A percentile compares a stretch with the other conserved stretches of the same genome.
Conservation (phyloP, 2,797 vertebrate species). For the Synaphobranchus kaupii region DNA sequence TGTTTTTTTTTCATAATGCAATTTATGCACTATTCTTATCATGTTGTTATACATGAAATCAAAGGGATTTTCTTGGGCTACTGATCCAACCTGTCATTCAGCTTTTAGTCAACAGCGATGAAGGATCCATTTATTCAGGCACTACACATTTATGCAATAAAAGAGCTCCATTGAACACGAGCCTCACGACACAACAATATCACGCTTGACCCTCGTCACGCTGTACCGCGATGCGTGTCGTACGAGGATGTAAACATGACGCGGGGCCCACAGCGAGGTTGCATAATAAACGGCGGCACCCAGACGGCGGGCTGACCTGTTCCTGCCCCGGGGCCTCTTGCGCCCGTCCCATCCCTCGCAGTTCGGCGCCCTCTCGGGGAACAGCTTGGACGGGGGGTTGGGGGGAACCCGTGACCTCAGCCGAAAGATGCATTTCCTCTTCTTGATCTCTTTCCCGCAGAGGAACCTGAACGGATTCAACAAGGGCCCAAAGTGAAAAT, state of each 20-base stretch:
- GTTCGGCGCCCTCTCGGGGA: conserved; percentile 78
- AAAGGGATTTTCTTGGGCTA: neutral
- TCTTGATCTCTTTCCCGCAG: conserved; percentile 95
- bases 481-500: conserved; percentile 9
- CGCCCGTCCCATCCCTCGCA: conserved; percentile 68
- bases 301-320: conserved; percentile 63
- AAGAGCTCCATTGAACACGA: neutral
- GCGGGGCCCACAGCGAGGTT: neutral
- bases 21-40: neutral
- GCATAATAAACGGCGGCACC: neutral
- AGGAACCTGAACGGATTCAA: conserved; percentile 78
- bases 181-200: neutral
- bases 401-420: conserved; percentile 90
- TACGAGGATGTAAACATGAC: neutral
- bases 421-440: conserved; percentile 97
- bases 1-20: neutral
- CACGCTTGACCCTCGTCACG: neutral
- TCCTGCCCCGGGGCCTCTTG: conserved; percentile 72
- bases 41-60: neutral
- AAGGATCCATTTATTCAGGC: too few species aligned
- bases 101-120: neutral
- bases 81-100: neutral
- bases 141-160: neutral
- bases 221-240: neutral
- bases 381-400: conserved; percentile 85